Conservation (phyloP, 2,113 vertebrate genomes). For the Ailurus styani region DNA sequence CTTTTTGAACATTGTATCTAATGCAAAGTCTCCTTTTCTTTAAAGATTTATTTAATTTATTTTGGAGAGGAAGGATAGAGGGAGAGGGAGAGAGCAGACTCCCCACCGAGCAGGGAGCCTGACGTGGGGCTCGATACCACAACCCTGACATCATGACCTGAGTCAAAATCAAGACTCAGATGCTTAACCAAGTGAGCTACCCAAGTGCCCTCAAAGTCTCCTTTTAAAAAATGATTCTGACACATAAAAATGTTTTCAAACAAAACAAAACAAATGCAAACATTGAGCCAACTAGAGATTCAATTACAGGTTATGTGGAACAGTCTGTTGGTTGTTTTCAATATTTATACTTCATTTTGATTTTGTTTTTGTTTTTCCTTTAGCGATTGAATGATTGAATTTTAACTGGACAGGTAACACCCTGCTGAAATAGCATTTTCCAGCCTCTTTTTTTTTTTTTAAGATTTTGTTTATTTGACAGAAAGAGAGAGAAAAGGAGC, state of each 20-base stretch:
- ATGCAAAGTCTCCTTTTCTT: neutral
- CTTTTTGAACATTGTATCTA: neutral
- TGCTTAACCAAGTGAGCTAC: too few relatives aligned
- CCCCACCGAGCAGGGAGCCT: neutral
- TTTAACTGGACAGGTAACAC: neutral
- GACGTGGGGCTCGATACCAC: too few relatives aligned
- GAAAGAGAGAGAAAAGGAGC: too few relatives aligned
- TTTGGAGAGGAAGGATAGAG: neutral
- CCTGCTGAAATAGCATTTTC: neutral
- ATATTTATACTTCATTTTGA: neutral
- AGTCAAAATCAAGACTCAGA: too few relatives aligned
- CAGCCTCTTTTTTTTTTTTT: too few relatives aligned
- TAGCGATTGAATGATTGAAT: neutral
- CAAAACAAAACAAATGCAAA: neutral
- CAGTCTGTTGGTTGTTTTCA: neutral
- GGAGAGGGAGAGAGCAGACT: neutral
- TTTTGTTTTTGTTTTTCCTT: neutral
- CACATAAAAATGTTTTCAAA: neutral
- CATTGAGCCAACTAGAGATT: neutral
- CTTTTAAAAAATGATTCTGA: neutral
- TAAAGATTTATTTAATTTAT: neutral
- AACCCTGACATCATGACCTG: too few relatives aligned
- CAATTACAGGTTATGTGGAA: neutral
- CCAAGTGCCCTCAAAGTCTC: neutral
- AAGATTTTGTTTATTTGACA: too few relatives aligned